These are phyloP conservation scores for Drosophila albomicans DNA, from an alignment of 1,140 invertebrate species.

Conservation along the genomic window DNA sequence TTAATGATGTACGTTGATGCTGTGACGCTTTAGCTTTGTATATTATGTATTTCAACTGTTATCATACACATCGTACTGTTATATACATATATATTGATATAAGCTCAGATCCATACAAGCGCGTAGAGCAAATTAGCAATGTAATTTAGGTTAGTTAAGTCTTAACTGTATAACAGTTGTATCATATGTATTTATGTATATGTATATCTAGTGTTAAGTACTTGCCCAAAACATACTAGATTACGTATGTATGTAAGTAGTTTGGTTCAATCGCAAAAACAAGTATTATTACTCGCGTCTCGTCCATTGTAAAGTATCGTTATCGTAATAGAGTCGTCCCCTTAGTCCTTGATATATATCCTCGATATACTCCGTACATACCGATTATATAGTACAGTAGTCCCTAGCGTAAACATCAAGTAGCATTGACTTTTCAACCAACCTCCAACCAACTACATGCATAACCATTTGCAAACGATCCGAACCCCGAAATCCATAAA, in stretches of 20 bases:
- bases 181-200: conserved; percentile 19
- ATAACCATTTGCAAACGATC: conserved; percentile 41
- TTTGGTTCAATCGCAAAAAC: conserved; percentile 52
- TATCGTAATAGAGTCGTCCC: conserved; percentile 13
- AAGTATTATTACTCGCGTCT: background rate
- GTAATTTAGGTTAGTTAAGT: conserved; percentile 44
- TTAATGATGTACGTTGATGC: conserved; percentile 41
- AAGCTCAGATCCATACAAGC: conserved; percentile 12
- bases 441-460: conserved; percentile 18
- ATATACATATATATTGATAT: conserved; percentile 19
- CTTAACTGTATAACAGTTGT: conserved; percentile 23
- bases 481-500: conserved; percentile 11
- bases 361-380: background rate
- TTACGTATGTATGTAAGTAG: conserved; percentile 60
- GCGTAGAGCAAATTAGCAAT: conserved; percentile 5
- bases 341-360: background rate
- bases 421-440: conserved; percentile 7
- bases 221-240: conserved; percentile 31
- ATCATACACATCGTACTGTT: conserved; percentile 18
- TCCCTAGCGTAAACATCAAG: conserved; percentile 10
- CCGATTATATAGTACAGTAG: background rate
- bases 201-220: conserved; percentile 40
- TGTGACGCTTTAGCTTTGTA: conserved; percentile 57
- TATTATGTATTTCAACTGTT: conserved; percentile 38
- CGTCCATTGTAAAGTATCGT: conserved; percentile 6